Evolutionary conservation across 2,797 vertebrate genomes (phyloP).

Genomic region (Clarias pachynema): DNA sequence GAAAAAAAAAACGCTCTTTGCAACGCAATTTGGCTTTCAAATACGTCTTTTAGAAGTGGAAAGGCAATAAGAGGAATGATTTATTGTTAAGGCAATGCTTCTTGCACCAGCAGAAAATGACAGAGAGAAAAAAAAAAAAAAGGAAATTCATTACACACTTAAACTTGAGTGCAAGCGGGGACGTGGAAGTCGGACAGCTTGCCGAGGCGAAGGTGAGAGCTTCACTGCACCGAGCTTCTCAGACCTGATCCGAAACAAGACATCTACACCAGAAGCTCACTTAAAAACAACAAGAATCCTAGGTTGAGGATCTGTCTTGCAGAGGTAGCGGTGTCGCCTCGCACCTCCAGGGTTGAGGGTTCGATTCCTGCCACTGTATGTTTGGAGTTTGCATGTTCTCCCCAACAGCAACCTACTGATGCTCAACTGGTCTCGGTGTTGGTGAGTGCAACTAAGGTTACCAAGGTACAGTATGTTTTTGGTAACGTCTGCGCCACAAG

Average conservation of each 20-base stretch:
- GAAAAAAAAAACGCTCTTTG: neutral
- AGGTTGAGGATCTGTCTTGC: neutral
- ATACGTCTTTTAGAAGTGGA: conserved; percentile 37
- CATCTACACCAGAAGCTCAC: neutral
- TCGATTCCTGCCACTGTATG: too few species aligned
- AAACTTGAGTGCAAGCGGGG: conserved; percentile 14
- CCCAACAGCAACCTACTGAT: neutral
- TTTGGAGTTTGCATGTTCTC: too few species aligned
- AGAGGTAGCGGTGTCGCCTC: too few species aligned
- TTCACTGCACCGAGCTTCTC: neutral
- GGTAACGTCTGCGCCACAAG: neutral
- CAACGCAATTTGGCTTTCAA: conserved; percentile 46
- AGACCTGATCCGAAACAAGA: neutral
- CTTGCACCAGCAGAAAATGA: conserved; percentile 26
- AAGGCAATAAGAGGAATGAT: conserved; percentile 36
- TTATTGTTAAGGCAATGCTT: conserved; percentile 27
- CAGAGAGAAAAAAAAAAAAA: conserved; percentile 6
- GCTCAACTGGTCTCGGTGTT: neutral
- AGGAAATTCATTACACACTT: conserved; percentile 36
- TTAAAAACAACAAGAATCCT: neutral
- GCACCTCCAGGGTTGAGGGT: too few species aligned
- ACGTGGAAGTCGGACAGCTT: neutral
- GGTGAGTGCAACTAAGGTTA: neutral
- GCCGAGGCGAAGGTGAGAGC: neutral
- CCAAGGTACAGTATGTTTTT: too few species aligned